These are phyloP conservation scores for Tinea trinotella DNA, from an alignment of 2,888 invertebrate species.

Conservation along the genomic window DNA sequence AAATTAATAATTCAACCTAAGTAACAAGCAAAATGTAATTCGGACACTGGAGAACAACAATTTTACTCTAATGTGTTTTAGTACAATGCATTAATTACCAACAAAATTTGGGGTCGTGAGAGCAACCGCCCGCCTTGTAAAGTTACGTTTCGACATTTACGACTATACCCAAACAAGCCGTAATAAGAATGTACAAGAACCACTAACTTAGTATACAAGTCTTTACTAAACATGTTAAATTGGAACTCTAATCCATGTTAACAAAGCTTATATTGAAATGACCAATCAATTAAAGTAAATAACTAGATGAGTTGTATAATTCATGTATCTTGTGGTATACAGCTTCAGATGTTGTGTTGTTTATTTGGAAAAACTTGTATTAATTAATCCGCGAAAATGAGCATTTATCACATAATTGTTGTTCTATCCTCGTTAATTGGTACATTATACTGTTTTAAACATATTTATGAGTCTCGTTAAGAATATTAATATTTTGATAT, in stretches of 20 bases:
- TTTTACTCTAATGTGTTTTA: conserved; percentile 25
- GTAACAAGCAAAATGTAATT: not conserved
- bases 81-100: conserved; percentile 37
- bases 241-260: not conserved
- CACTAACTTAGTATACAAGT: not conserved
- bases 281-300: not conserved
- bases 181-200: conserved; percentile 12
- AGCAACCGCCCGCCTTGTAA: conserved; percentile 33
- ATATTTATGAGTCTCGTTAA: too few species aligned
- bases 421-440: not conserved
- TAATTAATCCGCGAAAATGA: not conserved
- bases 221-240: not conserved
- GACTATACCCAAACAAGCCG: conserved; percentile 21
- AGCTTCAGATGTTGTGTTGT: not conserved
- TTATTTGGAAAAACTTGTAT: not conserved
- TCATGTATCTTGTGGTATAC: not conserved
- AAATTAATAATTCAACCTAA: not conserved
- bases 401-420: not conserved
- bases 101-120: conserved; percentile 11
- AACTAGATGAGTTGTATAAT: too few species aligned
- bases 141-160: conserved; percentile 38
- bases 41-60: not conserved
- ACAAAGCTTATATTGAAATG: not conserved
- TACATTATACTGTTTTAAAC: too few species aligned
- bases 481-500: not conserved